A percentile compares a stretch with the other conserved stretches of the same genome.
phyloP scores from a whole-genome alignment of 64 coral and sea anemone genomes.

The Montipora sp. region DNA sequence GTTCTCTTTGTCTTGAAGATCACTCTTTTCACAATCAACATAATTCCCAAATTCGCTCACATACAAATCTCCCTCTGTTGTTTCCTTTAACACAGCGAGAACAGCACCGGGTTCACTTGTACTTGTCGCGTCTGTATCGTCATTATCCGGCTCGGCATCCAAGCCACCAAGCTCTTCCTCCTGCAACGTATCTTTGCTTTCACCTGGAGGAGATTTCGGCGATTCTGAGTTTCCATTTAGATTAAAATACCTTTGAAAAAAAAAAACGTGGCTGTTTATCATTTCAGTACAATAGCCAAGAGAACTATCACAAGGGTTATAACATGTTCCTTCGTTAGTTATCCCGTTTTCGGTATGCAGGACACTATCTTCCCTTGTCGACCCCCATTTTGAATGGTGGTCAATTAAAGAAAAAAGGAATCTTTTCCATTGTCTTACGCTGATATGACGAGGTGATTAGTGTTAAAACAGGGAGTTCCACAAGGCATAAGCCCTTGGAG shows the following conservation, averaged over 20 bases:
- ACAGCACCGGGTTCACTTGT: neutral
- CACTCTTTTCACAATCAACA: neutral
- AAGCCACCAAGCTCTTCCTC: neutral
- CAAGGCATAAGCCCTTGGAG: too few species aligned
- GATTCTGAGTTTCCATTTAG: neutral
- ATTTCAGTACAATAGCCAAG: neutral
- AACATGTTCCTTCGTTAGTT: too few species aligned
- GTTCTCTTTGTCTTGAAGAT: conserved; percentile 25
- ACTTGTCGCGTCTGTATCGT: neutral
- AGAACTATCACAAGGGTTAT: neutral
- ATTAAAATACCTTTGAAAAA: conserved; percentile 24
- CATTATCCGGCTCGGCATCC: neutral
- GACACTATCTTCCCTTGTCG: too few species aligned
- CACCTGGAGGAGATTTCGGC: neutral
- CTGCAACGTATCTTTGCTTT: neutral
- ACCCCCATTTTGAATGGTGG: too few species aligned
- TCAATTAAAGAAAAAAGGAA: too few species aligned
- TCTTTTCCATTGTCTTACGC: too few species aligned
- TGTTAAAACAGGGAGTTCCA: too few species aligned
- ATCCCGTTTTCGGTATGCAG: too few species aligned
- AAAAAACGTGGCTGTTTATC: neutral
- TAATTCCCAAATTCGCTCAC: neutral
- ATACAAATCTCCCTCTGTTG: neutral
- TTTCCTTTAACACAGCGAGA: neutral
- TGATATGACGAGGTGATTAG: too few species aligned